Evolutionary conservation across 1,140 invertebrate genomes (phyloP), one percentile per base, ranked within the genome.

Genomic region (Diprion similis): DNA sequence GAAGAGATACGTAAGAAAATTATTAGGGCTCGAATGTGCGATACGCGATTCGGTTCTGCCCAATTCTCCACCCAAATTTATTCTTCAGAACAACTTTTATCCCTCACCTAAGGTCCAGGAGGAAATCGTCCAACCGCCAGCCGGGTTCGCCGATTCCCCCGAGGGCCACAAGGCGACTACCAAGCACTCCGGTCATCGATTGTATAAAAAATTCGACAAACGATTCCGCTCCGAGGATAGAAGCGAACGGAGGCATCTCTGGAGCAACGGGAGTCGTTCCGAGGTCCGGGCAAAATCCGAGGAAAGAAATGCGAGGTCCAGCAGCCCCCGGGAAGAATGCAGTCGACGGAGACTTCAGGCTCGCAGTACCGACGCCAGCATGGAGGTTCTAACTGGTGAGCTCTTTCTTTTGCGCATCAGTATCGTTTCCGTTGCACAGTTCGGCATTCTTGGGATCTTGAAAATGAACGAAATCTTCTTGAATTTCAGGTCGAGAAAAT

Each of bases 131-230:
- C 93, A 95, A 79, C 95, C 95, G 3, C 95, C 95, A 9, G 95
- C 94, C 17, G 94, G 94, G 47, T 96, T 96, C 83, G 95, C 94
- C 13, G 95, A 96, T 86, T 95, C 94, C 0, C 95, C 95, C 0
- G 92, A 92, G 72, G 91, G 89, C 73, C 86, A 86, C 15, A 84
- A 86, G 68, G 18, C 84, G 75, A 78, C 78, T 74, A 82, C 90
- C 83, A 84, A 86, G 85, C 83, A 79, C 75, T 78, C 76, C 78
- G 83, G 84, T 64, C 83, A 92, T 80, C 78, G 93, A 46, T 82
- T 95, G 4, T 95, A 94, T 82, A 95, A 95, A 82, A 95, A 95
- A 82, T 89, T 94, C 75, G 94, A 95, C 74, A 95, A 95, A 80
- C 89, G 94, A 74, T 95, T 94, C 81, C 89, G 94, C 13, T 95